phyloP scores from a whole-genome alignment of 1,140 invertebrate species.

The Megalopta genalis region DNA sequence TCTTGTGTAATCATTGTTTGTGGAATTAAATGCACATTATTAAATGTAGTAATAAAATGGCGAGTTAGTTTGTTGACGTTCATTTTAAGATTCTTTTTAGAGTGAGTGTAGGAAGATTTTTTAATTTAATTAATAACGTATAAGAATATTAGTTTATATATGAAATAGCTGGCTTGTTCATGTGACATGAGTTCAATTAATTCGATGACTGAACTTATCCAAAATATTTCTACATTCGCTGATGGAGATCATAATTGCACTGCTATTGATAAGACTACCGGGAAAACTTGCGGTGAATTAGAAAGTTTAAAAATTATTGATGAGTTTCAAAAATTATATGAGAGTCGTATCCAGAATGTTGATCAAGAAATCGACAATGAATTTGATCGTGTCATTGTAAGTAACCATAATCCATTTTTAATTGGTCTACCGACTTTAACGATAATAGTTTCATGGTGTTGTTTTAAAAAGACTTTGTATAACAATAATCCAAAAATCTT shows the following conservation, averaged over 20 bases:
- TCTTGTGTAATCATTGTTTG: too few relatives aligned
- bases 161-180: background rate
- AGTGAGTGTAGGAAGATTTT: conserved; percentile 43
- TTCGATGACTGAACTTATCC: conserved; percentile 20
- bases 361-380: conserved; percentile 51
- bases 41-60: conserved; percentile 35
- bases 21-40: background rate
- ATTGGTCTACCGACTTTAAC: background rate
- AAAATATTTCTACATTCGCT: background rate
- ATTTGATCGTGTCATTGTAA: conserved; percentile 61
- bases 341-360: conserved; percentile 63
- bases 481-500: conserved; percentile 26
- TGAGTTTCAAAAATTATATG: conserved; percentile 68
- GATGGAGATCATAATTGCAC: conserved; percentile 32
- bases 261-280: conserved; percentile 51
- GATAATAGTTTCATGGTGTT: background rate
- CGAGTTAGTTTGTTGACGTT: conserved; percentile 44
- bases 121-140: conserved; percentile 15
- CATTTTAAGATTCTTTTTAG: conserved; percentile 31
- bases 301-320: conserved; percentile 66
- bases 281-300: conserved; percentile 58
- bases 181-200: conserved; percentile 45
- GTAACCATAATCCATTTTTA: background rate
- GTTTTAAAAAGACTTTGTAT: background rate
- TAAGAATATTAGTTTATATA: background rate